Conservation (phyloP, 2,888 invertebrate species). For the Drosophila algonquin region DNA sequence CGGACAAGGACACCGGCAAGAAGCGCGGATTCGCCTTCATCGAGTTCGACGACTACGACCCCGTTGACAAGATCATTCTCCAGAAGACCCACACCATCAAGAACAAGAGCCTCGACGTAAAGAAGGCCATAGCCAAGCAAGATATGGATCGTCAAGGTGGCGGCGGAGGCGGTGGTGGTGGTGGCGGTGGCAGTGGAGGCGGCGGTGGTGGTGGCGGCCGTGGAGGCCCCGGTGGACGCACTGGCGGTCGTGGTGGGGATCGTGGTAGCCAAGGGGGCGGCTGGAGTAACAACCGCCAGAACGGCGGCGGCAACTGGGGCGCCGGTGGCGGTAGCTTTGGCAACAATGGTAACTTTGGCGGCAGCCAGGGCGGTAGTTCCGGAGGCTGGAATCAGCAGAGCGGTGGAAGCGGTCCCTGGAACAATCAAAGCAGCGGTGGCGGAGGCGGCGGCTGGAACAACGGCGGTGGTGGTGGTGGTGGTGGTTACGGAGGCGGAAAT, state of each 20-base stretch:
- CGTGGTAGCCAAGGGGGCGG: conserved; percentile 83
- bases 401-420: conserved; percentile 80
- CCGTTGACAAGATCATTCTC: conserved; percentile 94
- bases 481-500: conserved; percentile 84
- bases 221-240: conserved; percentile 81
- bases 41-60: conserved; percentile 98
- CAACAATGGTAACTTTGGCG: conserved; percentile 75
- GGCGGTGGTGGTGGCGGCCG: conserved; percentile 69
- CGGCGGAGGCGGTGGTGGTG: conserved; percentile 85
- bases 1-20: conserved; percentile 96
- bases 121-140: conserved; percentile 95
- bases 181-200: conserved; percentile 84
- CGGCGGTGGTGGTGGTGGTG: conserved; percentile 81
- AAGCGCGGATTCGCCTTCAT: conserved; percentile 98
- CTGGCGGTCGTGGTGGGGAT: conserved; percentile 85
- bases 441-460: conserved; percentile 75
- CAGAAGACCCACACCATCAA: conserved; percentile 92
- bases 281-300: conserved; percentile 71
- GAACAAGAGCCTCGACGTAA: conserved; percentile 94
- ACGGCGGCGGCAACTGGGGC: conserved; percentile 65
- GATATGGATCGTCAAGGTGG: conserved; percentile 89
- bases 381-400: conserved; percentile 83
- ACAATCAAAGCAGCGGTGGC: conserved; percentile 74
- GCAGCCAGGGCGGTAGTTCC: conserved; percentile 82
- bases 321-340: conserved; percentile 69